Percentiles rank a stretch among this genome's conserved stretches.
phyloP scores from a whole-genome alignment of 1,140 invertebrate species.

The Acyrthosiphon pisum region DNA sequence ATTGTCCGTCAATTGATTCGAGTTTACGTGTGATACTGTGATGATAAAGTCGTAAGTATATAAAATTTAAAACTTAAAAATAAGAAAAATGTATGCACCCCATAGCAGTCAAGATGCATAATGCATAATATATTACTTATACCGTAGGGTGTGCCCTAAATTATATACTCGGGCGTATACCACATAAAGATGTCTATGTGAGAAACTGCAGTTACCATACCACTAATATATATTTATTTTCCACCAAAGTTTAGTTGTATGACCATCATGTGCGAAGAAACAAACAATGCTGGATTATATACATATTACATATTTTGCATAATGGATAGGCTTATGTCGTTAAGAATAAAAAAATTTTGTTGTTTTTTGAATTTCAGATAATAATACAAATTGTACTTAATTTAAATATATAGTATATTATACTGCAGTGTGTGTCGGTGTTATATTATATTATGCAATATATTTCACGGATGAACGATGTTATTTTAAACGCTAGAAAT shows the following conservation, averaged over 20 bases:
- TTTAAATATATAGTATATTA: background rate
- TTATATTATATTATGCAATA: no score
- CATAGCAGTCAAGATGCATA: background rate
- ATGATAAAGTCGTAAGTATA: background rate
- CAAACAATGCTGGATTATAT: constrained; percentile 4
- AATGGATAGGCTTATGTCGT: background rate
- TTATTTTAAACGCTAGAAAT: no score
- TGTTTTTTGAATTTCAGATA: background rate
- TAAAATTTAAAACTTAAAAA: background rate
- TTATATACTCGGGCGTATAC: background rate
- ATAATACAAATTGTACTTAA: background rate
- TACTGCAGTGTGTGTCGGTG: no score
- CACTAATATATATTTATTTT: constrained; percentile 8
- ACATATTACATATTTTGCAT: background rate
- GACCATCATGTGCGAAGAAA: background rate
- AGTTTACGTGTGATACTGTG: background rate
- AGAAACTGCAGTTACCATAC: background rate
- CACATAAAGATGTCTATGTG: background rate
- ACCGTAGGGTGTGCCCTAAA: background rate
- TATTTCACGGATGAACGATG: no score
- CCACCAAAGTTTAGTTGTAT: background rate
- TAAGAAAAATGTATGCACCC: background rate
- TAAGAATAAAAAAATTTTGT: background rate
- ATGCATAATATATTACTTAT: background rate
- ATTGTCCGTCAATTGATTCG: background rate